Evolutionary conservation across 2,888 invertebrate species (phyloP).

Genomic region (Pandemis corylana): DNA sequence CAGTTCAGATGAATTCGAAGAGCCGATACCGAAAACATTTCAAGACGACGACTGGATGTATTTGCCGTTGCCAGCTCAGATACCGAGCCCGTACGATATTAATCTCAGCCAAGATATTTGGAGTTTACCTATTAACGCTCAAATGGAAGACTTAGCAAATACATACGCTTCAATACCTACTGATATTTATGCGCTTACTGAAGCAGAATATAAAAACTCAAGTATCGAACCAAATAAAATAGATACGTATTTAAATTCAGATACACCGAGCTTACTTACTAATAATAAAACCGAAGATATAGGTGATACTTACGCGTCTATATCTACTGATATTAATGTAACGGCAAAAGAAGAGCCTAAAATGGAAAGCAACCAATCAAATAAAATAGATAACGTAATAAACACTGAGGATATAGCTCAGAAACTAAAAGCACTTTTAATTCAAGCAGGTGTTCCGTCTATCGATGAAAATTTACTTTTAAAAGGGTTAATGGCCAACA

Average conservation of each 20-base stretch:
- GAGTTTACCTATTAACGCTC: slow-evolving; percentile 29
- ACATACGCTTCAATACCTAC: slow-evolving; percentile 39
- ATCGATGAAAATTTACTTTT: slow-evolving; percentile 69
- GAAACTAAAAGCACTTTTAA: slow-evolving; percentile 66
- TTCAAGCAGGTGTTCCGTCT: slow-evolving; percentile 66
- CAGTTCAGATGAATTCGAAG: slow-evolving; percentile 81
- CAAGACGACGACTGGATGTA: slow-evolving; percentile 79
- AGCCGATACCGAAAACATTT: slow-evolving; percentile 61
- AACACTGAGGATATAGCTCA: slow-evolving; percentile 62
- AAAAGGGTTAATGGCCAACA: slow-evolving; percentile 62
- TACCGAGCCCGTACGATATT: slow-evolving; percentile 36
- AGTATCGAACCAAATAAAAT: background rate
- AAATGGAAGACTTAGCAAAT: slow-evolving; percentile 44
- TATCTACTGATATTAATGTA: slow-evolving; percentile 7
- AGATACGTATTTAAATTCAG: slow-evolving; percentile 14
- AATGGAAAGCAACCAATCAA: background rate
- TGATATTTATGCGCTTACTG: slow-evolving; percentile 5
- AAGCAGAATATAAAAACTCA: background rate
- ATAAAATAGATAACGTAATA: slow-evolving; percentile 28
- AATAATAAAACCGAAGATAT: slow-evolving; percentile 40
- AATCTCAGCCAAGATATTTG: slow-evolving; percentile 32
- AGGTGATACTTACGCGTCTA: slow-evolving; percentile 44
- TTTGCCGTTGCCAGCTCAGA: slow-evolving; percentile 62
- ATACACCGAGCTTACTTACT: slow-evolving; percentile 24
- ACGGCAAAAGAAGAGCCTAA: background rate